phyloP scores from a whole-genome alignment of 2,888 invertebrate species.

The Bruchidius siliquastri region DNA sequence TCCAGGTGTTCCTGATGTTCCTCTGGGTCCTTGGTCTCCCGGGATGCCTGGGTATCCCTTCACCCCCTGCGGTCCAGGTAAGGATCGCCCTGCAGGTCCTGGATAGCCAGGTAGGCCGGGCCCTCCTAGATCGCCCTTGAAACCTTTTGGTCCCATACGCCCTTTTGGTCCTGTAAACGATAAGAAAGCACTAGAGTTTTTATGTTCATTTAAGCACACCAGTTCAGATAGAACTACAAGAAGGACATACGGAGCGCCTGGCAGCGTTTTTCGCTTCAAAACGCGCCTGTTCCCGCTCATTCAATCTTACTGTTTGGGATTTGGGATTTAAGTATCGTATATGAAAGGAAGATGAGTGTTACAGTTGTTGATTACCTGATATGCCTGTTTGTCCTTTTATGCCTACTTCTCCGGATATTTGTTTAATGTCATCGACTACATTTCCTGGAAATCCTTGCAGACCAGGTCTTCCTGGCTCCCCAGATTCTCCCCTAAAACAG shows the following conservation, averaged over 20 bases:
- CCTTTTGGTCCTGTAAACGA: constrained; percentile 49
- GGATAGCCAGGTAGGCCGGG: constrained; percentile 52
- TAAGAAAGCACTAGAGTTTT: constrained; percentile 9
- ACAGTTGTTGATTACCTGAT: constrained; percentile 33
- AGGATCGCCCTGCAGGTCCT: constrained; percentile 39
- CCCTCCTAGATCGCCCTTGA: constrained; percentile 53
- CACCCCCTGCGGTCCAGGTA: constrained; percentile 55
- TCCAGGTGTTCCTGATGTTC: constrained; percentile 45
- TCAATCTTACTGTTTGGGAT: too few species aligned
- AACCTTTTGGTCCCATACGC: constrained; percentile 50
- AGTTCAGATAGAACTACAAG: background rate
- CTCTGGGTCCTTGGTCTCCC: constrained; percentile 63
- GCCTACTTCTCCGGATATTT: constrained; percentile 44
- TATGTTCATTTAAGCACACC: too few species aligned
- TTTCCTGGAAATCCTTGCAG: constrained; percentile 27
- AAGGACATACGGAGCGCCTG: too few species aligned
- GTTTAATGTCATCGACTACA: constrained; percentile 15
- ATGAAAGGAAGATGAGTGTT: too few species aligned
- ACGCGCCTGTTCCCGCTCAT: too few species aligned
- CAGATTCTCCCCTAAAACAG: constrained; percentile 21
- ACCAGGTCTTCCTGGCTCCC: constrained; percentile 18
- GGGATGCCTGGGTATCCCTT: constrained; percentile 65
- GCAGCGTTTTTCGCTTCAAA: too few species aligned
- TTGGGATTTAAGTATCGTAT: too few species aligned
- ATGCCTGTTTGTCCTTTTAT: constrained; percentile 47